These are phyloP conservation scores for Australoheros scitulus DNA, from an alignment of 2,113 vertebrate genomes.

Conservation along the genomic window DNA sequence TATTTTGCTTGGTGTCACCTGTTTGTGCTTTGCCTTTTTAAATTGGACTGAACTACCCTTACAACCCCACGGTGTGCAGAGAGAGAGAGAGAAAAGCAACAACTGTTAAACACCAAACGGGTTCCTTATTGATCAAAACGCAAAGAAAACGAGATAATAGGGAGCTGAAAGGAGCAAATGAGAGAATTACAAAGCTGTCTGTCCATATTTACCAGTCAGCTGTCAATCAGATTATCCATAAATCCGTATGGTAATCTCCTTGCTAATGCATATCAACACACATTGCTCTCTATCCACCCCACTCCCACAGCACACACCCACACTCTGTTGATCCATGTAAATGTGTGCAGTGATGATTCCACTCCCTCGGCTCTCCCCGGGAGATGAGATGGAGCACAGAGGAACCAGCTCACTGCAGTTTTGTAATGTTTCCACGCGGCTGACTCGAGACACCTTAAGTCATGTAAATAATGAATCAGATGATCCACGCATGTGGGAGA, in stretches of 20 bases:
- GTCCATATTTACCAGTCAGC: slow-evolving; percentile 74
- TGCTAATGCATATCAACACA: slow-evolving; percentile 59
- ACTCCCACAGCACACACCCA: not conserved
- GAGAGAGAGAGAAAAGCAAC: not conserved
- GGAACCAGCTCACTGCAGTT: slow-evolving; percentile 76
- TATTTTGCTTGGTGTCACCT: not conserved
- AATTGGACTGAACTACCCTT: not conserved
- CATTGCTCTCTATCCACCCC: slow-evolving; percentile 21
- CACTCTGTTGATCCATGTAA: slow-evolving; percentile 68
- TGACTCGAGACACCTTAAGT: slow-evolving; percentile 73
- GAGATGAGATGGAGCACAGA: slow-evolving; percentile 57
- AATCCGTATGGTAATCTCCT: slow-evolving; percentile 69
- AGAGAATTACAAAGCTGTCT: slow-evolving; percentile 52
- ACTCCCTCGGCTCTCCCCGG: slow-evolving; percentile 58
- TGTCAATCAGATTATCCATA: slow-evolving; percentile 81
- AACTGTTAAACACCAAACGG: not conserved
- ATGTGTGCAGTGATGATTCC: slow-evolving; percentile 52
- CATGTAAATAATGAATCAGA: slow-evolving; percentile 81
- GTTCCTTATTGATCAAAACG: slow-evolving; percentile 17
- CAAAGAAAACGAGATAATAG: slow-evolving; percentile 19
- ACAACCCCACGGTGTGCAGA: not conserved
- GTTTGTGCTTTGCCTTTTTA: not conserved
- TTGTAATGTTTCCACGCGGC: slow-evolving; percentile 73
- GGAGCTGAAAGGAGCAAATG: slow-evolving; percentile 23
- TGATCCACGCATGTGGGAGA: slow-evolving; percentile 55